Conservation (phyloP, 2,797 vertebrate genomes). For the Apodemus agrarius region DNA sequence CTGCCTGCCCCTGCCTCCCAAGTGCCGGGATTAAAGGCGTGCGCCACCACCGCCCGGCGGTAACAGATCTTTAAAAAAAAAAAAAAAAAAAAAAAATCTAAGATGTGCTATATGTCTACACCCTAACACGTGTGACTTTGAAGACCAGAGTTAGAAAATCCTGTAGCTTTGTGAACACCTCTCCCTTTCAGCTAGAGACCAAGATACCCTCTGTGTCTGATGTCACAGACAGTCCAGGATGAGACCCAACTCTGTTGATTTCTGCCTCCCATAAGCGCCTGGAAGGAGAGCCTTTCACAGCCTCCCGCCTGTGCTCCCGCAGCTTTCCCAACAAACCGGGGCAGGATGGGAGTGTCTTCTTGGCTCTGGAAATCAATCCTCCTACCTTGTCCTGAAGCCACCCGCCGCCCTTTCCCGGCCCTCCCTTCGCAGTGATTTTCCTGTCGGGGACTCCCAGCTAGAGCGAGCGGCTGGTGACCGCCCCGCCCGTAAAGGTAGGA, state of each 20-base stretch:
- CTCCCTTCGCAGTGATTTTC: constrained; percentile 69
- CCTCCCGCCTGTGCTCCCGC: constrained; percentile 5
- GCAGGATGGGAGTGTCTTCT: constrained; percentile 72
- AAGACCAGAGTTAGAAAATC: not conserved
- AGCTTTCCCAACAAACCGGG: constrained; percentile 44
- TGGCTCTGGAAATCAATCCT: constrained; percentile 68
- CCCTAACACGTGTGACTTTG: not conserved
- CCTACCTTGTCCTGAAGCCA: constrained; percentile 69
- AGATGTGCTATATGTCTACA: not conserved
- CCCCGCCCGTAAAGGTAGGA: constrained; percentile 64
- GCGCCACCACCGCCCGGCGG: too few species aligned
- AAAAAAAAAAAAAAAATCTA: not conserved
- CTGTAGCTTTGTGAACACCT: not conserved
- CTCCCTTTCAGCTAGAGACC: not conserved
- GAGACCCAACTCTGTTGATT: not conserved
- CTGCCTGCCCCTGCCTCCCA: too few species aligned
- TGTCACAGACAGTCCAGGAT: not conserved
- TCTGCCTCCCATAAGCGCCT: not conserved
- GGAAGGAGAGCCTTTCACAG: not conserved
- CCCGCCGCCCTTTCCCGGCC: constrained; percentile 46
- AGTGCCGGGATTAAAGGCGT: too few species aligned
- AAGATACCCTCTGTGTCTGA: not conserved
- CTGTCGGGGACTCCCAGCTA: not conserved
- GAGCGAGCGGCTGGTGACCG: constrained; percentile 34
- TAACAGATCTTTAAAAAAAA: too few species aligned